Base-by-base conservation (phyloP, 2,113 vertebrate species). In the Daphoenositta chrysoptera region DNA sequence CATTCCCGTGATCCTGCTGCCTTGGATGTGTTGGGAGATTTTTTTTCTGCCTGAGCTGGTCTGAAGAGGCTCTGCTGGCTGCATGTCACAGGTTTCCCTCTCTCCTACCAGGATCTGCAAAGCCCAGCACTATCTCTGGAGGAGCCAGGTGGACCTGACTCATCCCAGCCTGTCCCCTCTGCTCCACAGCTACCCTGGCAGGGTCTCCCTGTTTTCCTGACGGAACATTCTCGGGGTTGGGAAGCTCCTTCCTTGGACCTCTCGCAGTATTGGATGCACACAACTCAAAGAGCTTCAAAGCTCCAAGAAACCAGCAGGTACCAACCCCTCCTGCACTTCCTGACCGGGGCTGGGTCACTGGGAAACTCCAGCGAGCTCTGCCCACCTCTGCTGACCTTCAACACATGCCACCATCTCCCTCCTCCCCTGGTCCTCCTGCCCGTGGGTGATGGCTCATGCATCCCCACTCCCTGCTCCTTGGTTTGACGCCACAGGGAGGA, bases 221-320 rank as follows among this genome's bases (percentile, higher is more conserved):
- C 81, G 72, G 20, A 87, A 21, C 61, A 47, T 48, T 39, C 39
- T 9, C 0, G 0, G 11, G 7, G 6, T 1, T 45, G 53, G 47
- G 79, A 30, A 42, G 33, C 20, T 90, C 9, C 31, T 88, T 44
- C 23, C 30, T 61, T 3, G 1, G 56, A 91, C 19, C 7, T 78
- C 60, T 61, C 26, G 11, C 2, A 0, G 13, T 54, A 35, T 22
- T 0, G 4, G 26, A 63, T 0, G 1, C 31, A 44, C 20, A 73
- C 54, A 89, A 42, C 72, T 42, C 30, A 17, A 56, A 69, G 40
- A 64, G 4, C 76, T 88, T 86, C 90, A 57, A 64, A 90, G 15
- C 60, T n/a, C 64, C 2, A 2, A 3, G 7, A 80, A 80, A 72
- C 3, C 24, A 48, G 7, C 27, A 84, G 40, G 45, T 45, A 44